Base-by-base conservation (phyloP, 2,888 invertebrate species). In the Ferdinandea cuprea region DNA sequence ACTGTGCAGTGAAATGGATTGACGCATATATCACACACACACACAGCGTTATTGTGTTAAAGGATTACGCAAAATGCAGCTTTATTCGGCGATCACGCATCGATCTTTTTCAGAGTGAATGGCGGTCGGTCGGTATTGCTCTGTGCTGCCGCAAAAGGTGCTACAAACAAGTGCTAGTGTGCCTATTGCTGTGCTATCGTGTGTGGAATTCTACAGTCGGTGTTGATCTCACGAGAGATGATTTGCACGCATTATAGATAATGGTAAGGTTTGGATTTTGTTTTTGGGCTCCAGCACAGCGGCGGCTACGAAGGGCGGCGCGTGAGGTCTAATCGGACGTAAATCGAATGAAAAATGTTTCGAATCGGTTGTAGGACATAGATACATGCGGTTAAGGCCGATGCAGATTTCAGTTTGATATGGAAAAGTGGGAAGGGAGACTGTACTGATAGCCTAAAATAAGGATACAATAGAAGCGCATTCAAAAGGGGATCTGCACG, bases 321-420 rank as follows among this genome's bases (percentile, higher is more conserved):
- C 35, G 35, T n/a, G n/a, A 28, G 11, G 56, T 68, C 83, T 83
- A 78, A 78, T 83, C 83, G 78, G 68, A 78, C 83, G 61, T 68
- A 83, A 83, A 83, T 83, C 83, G 83, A 83, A 68, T 83, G 83
- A 83, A 78, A 83, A 83, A 83, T 83, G 83, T 78, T 83, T 83
- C 44, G 83, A 78, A 83, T 83, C 66, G 59, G 61, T 78, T 83
- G 78, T 83, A 68, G 66, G 83, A 83, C 83, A 83, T 78, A 83
- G 83, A 83, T 83, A 78, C 83, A 83, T 83, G 83, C 78, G 58
- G 72, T 78, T 73, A 83, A 63, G 63, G 63, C 61, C 58, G 11
- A 78, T 56, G 54, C 37, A 54, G 78, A 83, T 73, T 72, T 66
- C 28, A 58, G 19, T 44, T 15, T 61, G 48, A 40, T 58, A 48